Evolutionary conservation across 1,140 invertebrate species (phyloP), one percentile per base, ranked within the genome.

Genomic region (Eciton burchellii): DNA sequence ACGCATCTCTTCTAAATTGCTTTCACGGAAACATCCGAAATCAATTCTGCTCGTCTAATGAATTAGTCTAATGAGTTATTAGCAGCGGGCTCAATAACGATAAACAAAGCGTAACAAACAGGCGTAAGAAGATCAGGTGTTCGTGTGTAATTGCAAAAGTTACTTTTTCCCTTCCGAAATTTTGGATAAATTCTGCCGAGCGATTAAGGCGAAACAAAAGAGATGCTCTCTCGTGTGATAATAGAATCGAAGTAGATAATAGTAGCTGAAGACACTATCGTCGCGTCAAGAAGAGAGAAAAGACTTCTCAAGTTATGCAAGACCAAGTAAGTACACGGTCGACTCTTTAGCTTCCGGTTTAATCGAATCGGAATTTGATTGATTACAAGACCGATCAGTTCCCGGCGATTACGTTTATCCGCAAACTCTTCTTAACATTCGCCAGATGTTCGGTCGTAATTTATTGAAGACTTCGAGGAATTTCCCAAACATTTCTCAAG

Each of bases 301-400:
- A 29, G 54, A 43, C 49, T 68, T 79, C 63, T 79, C 56, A 49
- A 70, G 16, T 79, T 29, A 35, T 35, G 29, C 56, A 56, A 62
- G 24, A 8, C 19, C 26, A 62, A 81, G 59, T 60, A 12, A 45
- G 76, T 62, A 73, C 35, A 52, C 19, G 43, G 12, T 49, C 11
- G 57, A 49, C 54, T 60, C 26, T 73, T 73, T 81, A 74, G 56
- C 29, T 60, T 71, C 19, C 14, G 9, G 60, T 9, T 56, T 74
- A 59, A 74, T 62, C 76, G 54, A 81, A 81, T 73, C 74, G 54
- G 77, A 74, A 81, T 81, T 74, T 81, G 70, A 81, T 81, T 74
- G 79, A 81, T 81, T 81, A 81, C 26, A 74, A 74, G 43, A 74
- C 77, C n/a, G 35, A 49, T 9, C 70, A 74, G 41, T 76, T 74